phyloP scores from a whole-genome alignment of 2,888 invertebrate genomes.

The Sclerodermus sp. region DNA sequence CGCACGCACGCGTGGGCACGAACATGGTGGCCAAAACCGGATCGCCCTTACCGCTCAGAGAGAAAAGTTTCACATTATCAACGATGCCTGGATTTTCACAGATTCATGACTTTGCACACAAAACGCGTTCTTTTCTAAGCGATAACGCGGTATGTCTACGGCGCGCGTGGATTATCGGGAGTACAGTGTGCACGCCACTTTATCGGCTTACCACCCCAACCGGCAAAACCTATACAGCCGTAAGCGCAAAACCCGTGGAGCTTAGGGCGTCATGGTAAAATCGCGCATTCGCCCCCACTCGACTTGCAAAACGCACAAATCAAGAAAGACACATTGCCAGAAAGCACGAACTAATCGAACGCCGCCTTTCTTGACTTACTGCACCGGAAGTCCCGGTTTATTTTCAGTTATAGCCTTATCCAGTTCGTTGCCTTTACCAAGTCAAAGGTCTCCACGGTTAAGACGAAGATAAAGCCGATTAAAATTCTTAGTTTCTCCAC shows the following conservation, averaged over 20 bases:
- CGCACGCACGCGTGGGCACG: no score
- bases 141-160: background rate
- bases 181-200: conserved; percentile 12
- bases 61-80: no score
- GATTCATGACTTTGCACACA: background rate
- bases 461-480: no score
- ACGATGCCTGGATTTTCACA: conserved; percentile 3
- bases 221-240: conserved; percentile 4
- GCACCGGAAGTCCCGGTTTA: no score
- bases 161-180: background rate
- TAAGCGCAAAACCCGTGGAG: conserved; percentile 9
- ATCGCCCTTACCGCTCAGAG: no score
- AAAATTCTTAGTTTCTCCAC: no score
- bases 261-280: conserved; percentile 9
- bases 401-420: no score
- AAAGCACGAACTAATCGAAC: conserved; percentile 9
- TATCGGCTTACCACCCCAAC: conserved; percentile 12
- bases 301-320: background rate
- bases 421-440: no score
- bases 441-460: no score
- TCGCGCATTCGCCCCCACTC: conserved; percentile 12
- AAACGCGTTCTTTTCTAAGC: background rate
- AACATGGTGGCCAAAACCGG: no score
- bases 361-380: no score
- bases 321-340: conserved; percentile 14